phyloP scores from a whole-genome alignment of 2,888 invertebrate genomes.

The Azorinus chamasolen region DNA sequence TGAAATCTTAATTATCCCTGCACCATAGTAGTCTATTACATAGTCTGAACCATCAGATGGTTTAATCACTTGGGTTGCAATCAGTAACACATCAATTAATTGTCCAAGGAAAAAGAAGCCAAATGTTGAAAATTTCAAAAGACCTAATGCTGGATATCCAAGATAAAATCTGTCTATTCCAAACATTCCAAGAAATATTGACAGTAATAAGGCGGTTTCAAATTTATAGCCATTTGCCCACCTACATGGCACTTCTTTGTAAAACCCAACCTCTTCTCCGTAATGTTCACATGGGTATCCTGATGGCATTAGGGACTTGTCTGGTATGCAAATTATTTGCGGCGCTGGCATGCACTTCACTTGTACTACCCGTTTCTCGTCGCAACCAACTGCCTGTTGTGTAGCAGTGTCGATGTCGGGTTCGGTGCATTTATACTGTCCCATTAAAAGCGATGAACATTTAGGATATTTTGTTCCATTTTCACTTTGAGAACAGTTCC shows the following conservation, averaged over 20 bases:
- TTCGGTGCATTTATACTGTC: constrained; percentile 84
- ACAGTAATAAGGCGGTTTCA: constrained; percentile 96
- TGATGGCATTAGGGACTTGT: constrained; percentile 12
- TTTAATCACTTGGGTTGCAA: constrained; percentile 95
- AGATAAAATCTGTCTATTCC: constrained; percentile 98
- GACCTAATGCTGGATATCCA: constrained; percentile 98
- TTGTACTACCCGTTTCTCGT: constrained; percentile 91
- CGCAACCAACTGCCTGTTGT: constrained; percentile 94
- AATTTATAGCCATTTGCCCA: constrained; percentile 99
- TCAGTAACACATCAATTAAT: constrained; percentile 96
- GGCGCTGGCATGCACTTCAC: constrained; percentile 92
- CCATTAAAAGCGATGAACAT: constrained; percentile 74
- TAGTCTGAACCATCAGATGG: constrained; percentile 98
- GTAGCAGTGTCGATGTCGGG: constrained; percentile 93
- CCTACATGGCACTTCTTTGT: constrained; percentile 94
- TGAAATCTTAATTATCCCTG: constrained; percentile 92
- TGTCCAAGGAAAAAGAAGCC: constrained; percentile 98
- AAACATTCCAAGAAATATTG: constrained; percentile 99
- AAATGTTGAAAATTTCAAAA: constrained; percentile 97
- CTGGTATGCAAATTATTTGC: constrained; percentile 91
- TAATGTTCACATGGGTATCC: constrained; percentile 88
- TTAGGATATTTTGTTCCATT: constrained; percentile 5
- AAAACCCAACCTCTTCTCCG: constrained; percentile 90
- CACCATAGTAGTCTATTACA: constrained; percentile 97
- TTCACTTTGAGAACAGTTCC: background rate